These are phyloP conservation scores for Leucophenga maculata DNA, from an alignment of 2,888 invertebrate species.

Conservation along the genomic window DNA sequence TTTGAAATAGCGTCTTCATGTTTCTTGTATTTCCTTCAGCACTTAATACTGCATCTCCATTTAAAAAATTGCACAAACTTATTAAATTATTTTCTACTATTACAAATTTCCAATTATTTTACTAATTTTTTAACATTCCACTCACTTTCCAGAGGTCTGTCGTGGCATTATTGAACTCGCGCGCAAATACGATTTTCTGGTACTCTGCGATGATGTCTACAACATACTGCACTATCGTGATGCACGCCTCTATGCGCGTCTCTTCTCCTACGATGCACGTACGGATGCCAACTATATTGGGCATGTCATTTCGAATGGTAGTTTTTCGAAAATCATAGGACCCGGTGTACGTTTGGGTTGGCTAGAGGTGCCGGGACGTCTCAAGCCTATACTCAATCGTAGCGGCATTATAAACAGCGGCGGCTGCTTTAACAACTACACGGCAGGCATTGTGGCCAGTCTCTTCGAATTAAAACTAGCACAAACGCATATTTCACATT, in stretches of 20 bases:
- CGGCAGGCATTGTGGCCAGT: constrained; percentile 74
- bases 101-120: neutral
- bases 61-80: neutral
- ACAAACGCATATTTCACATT: constrained; percentile 72
- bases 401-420: constrained; percentile 75
- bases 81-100: no score
- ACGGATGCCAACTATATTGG: constrained; percentile 71
- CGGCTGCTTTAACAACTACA: constrained; percentile 77
- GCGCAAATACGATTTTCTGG: constrained; percentile 71
- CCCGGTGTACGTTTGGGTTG: constrained; percentile 79
- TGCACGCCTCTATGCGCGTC: constrained; percentile 72
- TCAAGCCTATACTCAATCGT: constrained; percentile 68
- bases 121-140: neutral
- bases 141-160: constrained; percentile 65
- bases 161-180: constrained; percentile 72
- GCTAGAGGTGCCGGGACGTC: constrained; percentile 75
- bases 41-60: neutral
- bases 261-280: constrained; percentile 74
- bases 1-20: neutral
- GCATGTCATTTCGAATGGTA: constrained; percentile 77
- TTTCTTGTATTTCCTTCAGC: neutral
- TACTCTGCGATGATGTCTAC: constrained; percentile 79
- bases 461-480: constrained; percentile 74
- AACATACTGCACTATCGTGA: constrained; percentile 75
- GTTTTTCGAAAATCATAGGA: constrained; percentile 78